A percentile compares a stretch with the other conserved stretches of the same genome.
Evolutionary conservation across 2,113 vertebrate species (phyloP).

Genomic region (Talpa occidentalis): DNA sequence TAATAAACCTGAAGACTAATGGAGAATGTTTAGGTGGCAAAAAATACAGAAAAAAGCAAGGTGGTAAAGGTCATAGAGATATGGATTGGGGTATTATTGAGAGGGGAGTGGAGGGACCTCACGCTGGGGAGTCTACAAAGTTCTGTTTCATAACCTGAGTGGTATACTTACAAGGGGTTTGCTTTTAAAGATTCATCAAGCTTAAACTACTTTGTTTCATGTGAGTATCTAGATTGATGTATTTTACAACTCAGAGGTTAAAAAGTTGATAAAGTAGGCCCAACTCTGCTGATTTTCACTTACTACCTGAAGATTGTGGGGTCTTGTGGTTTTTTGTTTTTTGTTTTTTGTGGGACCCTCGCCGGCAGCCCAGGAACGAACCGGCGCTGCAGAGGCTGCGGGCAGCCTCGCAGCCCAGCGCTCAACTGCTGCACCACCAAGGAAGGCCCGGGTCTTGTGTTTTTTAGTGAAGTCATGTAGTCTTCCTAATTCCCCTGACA

Average conservation of each 20-base stretch:
- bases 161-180: background rate
- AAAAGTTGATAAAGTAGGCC: background rate
- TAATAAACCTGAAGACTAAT: background rate
- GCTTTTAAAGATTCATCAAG: background rate
- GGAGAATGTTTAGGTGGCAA: background rate
- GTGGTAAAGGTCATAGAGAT: background rate
- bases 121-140: background rate
- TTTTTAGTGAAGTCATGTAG: background rate
- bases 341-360: no score
- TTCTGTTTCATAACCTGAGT: background rate
- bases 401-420: no score
- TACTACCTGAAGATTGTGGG: background rate
- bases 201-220: background rate
- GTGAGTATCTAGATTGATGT: background rate
- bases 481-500: background rate
- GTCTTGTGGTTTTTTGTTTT: background rate
- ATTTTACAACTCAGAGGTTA: background rate
- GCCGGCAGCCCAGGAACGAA: no score
- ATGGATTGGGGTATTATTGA: accelerated
- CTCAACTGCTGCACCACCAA: no score
- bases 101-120: accelerated
- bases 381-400: no score
- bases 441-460: background rate
- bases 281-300: background rate
- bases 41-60: background rate